phyloP scores from a whole-genome alignment of 1,140 invertebrate species.

The Pemphigus obesinymphae region DNA sequence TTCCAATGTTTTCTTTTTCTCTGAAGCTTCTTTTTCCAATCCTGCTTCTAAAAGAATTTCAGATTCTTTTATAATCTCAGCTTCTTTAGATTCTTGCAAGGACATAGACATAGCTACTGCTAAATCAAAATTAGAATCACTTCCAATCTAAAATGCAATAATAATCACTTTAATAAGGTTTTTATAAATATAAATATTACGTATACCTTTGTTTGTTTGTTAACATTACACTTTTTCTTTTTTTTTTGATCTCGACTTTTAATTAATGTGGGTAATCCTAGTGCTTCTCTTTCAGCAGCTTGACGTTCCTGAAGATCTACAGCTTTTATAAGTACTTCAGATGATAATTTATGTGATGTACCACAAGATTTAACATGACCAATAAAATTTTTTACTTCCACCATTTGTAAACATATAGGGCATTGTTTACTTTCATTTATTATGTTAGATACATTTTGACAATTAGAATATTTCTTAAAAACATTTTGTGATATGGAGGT shows the following conservation, averaged over 20 bases:
- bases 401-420: constrained; percentile 42
- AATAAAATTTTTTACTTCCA: constrained; percentile 24
- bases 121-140: constrained; percentile 53
- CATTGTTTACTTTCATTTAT: constrained; percentile 39
- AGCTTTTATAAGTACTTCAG: constrained; percentile 52
- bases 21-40: constrained; percentile 43
- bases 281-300: constrained; percentile 51
- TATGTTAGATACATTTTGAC: background rate
- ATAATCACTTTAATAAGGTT: background rate
- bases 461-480: background rate
- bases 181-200: background rate
- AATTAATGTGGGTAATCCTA: constrained; percentile 48
- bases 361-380: constrained; percentile 55
- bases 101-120: constrained; percentile 55
- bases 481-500: background rate
- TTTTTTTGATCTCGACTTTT: constrained; percentile 40
- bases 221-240: constrained; percentile 23
- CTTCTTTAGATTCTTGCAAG: constrained; percentile 52
- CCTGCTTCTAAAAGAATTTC: constrained; percentile 46
- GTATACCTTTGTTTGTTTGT: constrained; percentile 26
- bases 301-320: constrained; percentile 53
- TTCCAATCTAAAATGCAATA: constrained; percentile 46
- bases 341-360: constrained; percentile 52
- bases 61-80: constrained; percentile 49
- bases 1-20: constrained; percentile 43